Evolutionary conservation across 2,797 vertebrate genomes (phyloP), one percentile per base, ranked within the genome.

Genomic region (Meda fulgida): DNA sequence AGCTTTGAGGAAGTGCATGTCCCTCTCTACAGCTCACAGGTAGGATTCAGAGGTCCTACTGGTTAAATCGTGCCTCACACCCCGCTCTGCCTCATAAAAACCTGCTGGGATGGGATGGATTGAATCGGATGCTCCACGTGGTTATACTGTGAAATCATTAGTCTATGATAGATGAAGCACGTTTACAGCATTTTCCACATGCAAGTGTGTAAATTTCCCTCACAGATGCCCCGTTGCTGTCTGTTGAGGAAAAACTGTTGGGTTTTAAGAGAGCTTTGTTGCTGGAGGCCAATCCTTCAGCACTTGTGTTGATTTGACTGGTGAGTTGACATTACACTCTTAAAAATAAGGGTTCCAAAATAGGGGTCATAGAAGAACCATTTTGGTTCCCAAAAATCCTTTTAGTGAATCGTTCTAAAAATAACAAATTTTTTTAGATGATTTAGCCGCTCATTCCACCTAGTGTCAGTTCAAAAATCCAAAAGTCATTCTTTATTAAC

Each of bases 1-100:
- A 63, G n/a, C 29, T 65, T 86, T 83, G 19, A 67, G 69, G 81
- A 80, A 80, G 38, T 31, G 19, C n/a, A n/a, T 84, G 40, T 80
- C 11, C 14, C 31, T 67, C 48, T 79, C 67, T 58, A 43, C 55
- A 43, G 43, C 36, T 53, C 58, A 29, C 85, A 46, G 81, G 21
- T 34, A 31, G 69, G 34, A 80, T 18, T 75, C 11, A 19, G 36
- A 53, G 9, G 34, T 60, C 81, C 81, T 63, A 53, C 46, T 75
- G 36, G 38, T 87, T 36, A 40, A 43, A 72, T 29, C 81, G 40
- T 87, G 81, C 29, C 63, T 46, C 10, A 14, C 7, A 51, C 26
- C 46, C 29, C 11, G 3, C 21, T 72, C 46, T 76, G 36, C 23
- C 77, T 80, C n/a, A 34, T 80, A 48, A 83, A 65, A 16, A 16